Conservation (phyloP, 2,797 vertebrate genomes). For the Siniperca undulata region DNA sequence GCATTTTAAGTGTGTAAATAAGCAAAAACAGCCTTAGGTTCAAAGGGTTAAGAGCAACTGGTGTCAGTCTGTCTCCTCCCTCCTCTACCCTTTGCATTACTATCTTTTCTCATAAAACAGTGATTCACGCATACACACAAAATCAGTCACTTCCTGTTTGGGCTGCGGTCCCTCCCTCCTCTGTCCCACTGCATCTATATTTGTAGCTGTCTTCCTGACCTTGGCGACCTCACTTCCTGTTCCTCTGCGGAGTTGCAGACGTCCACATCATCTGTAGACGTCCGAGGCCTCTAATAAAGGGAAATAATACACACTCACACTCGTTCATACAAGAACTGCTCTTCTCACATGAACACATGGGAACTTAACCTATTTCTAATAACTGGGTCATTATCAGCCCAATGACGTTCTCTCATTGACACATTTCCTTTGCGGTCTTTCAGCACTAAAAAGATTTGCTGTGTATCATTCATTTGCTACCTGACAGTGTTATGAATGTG, state of each 20-base stretch:
- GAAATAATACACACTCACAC: slow-evolving; percentile 34
- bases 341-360: neutral
- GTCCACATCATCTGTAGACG: slow-evolving; percentile 55
- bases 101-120: slow-evolving; percentile 17
- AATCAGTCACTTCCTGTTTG: slow-evolving; percentile 71
- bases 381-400: slow-evolving; percentile 73
- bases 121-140: slow-evolving; percentile 25
- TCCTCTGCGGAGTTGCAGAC: slow-evolving; percentile 63
- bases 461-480: neutral
- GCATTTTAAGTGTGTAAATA: neutral
- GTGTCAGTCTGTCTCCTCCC: neutral
- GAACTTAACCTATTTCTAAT: slow-evolving; percentile 52
- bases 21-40: neutral
- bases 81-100: neutral
- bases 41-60: neutral
- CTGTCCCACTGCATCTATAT: slow-evolving; percentile 74
- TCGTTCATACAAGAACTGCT: neutral
- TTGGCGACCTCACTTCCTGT: slow-evolving; percentile 81
- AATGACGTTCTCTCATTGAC: slow-evolving; percentile 43
- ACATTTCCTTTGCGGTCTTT: slow-evolving; percentile 6
- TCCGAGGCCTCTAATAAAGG: slow-evolving; percentile 57
- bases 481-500: neutral
- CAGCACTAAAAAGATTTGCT: neutral
- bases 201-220: slow-evolving; percentile 75
- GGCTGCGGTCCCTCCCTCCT: slow-evolving; percentile 22